Evolutionary conservation across 1,140 invertebrate species (phyloP).

Genomic region (Pseudoatta argentina): DNA sequence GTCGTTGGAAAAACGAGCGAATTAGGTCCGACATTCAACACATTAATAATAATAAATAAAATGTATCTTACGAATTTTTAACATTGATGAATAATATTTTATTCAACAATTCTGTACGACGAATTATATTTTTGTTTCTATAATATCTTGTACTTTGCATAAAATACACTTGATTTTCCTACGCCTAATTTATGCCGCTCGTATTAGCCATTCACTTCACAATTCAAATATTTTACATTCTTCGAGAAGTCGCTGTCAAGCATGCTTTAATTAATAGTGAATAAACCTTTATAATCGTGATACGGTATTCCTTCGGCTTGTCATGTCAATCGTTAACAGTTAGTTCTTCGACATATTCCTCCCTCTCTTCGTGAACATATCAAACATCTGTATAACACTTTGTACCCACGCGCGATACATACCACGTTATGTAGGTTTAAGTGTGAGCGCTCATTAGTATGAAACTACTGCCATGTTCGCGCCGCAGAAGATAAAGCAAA

Average conservation of each 20-base stretch:
- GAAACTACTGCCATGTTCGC: constrained; percentile 31
- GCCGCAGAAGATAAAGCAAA: constrained; percentile 31
- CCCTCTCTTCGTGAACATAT: constrained; percentile 28
- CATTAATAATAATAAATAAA: not conserved
- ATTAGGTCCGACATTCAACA: not conserved
- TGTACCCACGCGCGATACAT: constrained; percentile 36
- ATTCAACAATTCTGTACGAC: not conserved
- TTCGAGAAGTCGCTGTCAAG: not conserved
- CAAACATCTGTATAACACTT: constrained; percentile 62
- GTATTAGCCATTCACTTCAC: not conserved
- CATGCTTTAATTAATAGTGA: constrained; percentile 43
- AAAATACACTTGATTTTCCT: not conserved
- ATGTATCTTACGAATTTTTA: not conserved
- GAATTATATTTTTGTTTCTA: not conserved
- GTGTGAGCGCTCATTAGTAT: constrained; percentile 55
- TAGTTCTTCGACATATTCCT: constrained; percentile 40
- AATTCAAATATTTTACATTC: constrained; percentile 38
- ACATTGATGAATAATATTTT: not conserved
- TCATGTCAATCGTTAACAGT: constrained; percentile 35
- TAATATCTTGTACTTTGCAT: not conserved
- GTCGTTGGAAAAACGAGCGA: not conserved
- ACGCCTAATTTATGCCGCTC: constrained; percentile 9
- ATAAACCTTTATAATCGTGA: not conserved
- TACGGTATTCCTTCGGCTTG: constrained; percentile 5
- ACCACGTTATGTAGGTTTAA: constrained; percentile 15